phyloP scores from a whole-genome alignment of 2,113 vertebrate species.

The Phrynosoma blainvillii region DNA sequence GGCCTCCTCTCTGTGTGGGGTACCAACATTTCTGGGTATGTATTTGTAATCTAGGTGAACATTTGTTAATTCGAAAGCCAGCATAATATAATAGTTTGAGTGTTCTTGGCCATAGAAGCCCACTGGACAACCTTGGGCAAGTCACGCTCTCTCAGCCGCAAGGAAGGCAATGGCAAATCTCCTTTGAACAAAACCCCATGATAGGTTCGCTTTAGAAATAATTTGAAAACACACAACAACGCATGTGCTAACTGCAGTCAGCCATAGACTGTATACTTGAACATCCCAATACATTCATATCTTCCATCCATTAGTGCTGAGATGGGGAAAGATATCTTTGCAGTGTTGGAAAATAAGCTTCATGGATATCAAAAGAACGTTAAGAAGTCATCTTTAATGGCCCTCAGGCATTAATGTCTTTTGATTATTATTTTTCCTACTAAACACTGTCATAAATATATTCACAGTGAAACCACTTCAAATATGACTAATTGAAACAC shows the following conservation, averaged over 20 bases:
- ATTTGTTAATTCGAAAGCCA: too few species aligned
- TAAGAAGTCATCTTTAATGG: background rate
- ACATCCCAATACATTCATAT: background rate
- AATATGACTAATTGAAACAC: slow-evolving; percentile 26
- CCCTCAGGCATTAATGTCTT: background rate
- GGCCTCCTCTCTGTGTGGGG: too few species aligned
- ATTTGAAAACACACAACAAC: too few species aligned
- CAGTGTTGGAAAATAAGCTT: background rate
- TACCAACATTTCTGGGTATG: too few species aligned
- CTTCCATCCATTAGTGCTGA: background rate
- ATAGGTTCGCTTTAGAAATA: too few species aligned
- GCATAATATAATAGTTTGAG: too few species aligned
- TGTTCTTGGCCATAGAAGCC: too few species aligned
- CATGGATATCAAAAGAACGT: background rate
- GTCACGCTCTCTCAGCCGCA: too few species aligned
- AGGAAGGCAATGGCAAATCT: too few species aligned
- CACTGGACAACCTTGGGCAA: too few species aligned
- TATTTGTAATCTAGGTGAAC: too few species aligned
- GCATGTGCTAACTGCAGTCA: background rate
- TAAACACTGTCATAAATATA: background rate
- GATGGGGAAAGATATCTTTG: background rate
- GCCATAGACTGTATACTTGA: background rate
- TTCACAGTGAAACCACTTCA: slow-evolving; percentile 33
- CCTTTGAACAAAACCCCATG: too few species aligned
- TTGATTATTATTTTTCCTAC: background rate